Evolutionary conservation across 1,140 invertebrate species (phyloP).

Genomic region (Ceratina japonica): DNA sequence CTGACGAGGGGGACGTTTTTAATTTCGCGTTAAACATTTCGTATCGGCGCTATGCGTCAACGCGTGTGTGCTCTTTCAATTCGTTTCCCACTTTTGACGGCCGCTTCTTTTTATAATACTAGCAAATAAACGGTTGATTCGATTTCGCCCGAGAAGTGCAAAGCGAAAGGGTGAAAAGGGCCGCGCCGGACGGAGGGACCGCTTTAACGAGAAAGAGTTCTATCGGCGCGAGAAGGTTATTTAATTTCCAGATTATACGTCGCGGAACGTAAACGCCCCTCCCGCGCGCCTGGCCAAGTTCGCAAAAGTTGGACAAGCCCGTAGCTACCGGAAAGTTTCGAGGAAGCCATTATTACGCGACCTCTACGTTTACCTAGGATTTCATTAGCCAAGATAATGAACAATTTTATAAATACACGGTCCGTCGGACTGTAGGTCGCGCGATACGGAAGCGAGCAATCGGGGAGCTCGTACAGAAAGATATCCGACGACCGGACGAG

Average conservation of each 20-base stretch:
- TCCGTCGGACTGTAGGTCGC: neutral
- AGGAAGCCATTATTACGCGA: conserved; percentile 9
- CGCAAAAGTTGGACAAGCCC: conserved; percentile 21
- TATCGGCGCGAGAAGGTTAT: conserved; percentile 16
- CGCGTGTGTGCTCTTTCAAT: neutral
- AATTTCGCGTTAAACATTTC: conserved; percentile 36
- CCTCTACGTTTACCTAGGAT: conserved; percentile 8
- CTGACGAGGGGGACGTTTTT: conserved; percentile 25
- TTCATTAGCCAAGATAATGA: conserved; percentile 34
- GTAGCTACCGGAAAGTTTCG: conserved; percentile 6
- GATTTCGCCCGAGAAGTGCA: neutral
- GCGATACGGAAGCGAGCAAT: conserved; percentile 9
- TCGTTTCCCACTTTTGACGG: neutral
- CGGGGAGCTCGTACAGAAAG: neutral
- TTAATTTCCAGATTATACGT: conserved; percentile 35
- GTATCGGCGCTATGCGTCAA: neutral
- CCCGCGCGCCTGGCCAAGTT: neutral
- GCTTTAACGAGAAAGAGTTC: neutral
- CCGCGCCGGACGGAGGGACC: neutral
- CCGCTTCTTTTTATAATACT: neutral
- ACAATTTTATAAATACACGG: conserved; percentile 27
- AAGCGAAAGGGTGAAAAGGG: neutral
- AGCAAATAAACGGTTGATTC: neutral
- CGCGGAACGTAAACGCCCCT: conserved; percentile 7
- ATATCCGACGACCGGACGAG: neutral